Evolutionary conservation across 2,797 vertebrate species (phyloP), one percentile per base, ranked within the genome.

Genomic region (Schizopygopsis malacanthus): DNA sequence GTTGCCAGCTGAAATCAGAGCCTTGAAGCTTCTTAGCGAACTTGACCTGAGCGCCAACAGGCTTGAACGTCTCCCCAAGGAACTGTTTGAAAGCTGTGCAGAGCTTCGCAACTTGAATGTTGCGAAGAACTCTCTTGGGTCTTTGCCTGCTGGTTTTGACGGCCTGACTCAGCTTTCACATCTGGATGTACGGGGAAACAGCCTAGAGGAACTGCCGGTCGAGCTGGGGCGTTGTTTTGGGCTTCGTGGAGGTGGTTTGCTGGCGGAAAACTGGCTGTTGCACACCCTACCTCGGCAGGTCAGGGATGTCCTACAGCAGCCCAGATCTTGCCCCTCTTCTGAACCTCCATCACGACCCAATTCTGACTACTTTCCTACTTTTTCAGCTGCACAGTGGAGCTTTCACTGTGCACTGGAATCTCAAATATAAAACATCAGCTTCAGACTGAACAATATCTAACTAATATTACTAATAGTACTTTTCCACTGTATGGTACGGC

Each of bases 101-200:
- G 93, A 94, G 86, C 89, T 96, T 37, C 91, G 90, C 18, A 89
- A 87, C 75, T 91, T 96, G 1, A 93, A 94, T 8, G 91, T 94
- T 39, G 90, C 94, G 25, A 92, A 91, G 88, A 97, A 96, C 75
- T 93, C 92, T 18, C 90, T 97, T 2, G 88, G 87, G 2, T 90
- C 79, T 0, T 78, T 97, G 41, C 93, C 95, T 0, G 25, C 83
- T 0, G 92, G 89, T 22, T 37, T 96, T 9, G 89, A 90, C 22
- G 90, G 88, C 50, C 88, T 95, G 73, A 86, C 71, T 15, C 92
- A 92, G 39, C 90, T 97, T 65, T 91, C 88, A 25, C 93, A 83
- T 81, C 91, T 96, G 90, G 94, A 96, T 73, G 80, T 97, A 67
- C 93, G 92, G n/a, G 91, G 93, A 6, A 97, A 97, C 90, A 92